Conservation (phyloP, 1,140 invertebrate genomes). For the Batillaria attramentaria region DNA sequence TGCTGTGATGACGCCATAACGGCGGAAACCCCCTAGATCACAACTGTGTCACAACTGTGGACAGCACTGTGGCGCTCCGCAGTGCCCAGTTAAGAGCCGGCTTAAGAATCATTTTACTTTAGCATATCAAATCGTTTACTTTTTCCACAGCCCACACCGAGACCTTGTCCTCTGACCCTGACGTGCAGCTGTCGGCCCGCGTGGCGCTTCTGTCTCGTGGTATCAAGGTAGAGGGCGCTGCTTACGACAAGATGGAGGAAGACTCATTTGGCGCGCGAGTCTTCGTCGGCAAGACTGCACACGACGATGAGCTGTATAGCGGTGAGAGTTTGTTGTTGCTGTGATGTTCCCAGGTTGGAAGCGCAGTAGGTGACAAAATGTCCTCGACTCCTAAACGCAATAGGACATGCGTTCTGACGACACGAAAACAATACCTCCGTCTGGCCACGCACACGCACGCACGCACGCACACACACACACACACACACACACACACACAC, state of each 20-base stretch:
- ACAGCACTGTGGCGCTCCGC: background rate
- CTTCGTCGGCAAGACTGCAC: conserved; percentile 50
- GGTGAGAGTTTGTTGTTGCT: conserved; percentile 29
- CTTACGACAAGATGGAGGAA: conserved; percentile 49
- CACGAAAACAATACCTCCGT: background rate
- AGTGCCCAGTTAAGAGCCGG: background rate
- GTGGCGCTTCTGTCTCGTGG: conserved; percentile 68
- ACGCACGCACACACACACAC: background rate
- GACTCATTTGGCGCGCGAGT: conserved; percentile 68
- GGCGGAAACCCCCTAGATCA: background rate
- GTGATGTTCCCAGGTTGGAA: background rate
- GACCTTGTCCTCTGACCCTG: conserved; percentile 39
- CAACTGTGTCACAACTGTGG: background rate
- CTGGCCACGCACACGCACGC: background rate
- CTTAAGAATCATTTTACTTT: background rate
- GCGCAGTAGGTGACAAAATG: background rate
- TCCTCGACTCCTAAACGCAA: background rate
- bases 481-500: background rate
- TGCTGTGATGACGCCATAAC: background rate
- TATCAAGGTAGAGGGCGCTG: conserved; percentile 36
- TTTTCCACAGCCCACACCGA: conserved; percentile 45
- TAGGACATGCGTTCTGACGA: background rate
- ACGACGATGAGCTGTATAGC: conserved; percentile 22
- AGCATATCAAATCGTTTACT: background rate
- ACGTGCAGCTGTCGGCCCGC: conserved; percentile 51